These are phyloP conservation scores for Chelidonichthys spinosus DNA, from an alignment of 2,797 vertebrate species.

Conservation along the genomic window DNA sequence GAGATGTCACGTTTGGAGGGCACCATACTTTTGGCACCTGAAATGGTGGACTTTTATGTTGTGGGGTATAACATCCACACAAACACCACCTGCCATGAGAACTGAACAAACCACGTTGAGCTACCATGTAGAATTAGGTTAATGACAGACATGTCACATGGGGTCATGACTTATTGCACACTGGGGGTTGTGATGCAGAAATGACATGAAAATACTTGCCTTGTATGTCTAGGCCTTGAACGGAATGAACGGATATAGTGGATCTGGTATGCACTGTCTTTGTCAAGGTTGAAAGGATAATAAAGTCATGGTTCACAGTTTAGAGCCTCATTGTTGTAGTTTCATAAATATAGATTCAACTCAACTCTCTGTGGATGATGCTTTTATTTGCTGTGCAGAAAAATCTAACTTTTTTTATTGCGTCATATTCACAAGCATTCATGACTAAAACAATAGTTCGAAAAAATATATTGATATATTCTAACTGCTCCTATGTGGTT, in stretches of 20 bases:
- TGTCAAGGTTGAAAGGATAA: not conserved
- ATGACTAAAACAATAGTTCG: not conserved
- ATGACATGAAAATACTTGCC: not conserved
- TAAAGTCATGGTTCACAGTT: not conserved
- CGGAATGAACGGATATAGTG: not conserved
- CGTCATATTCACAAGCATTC: not conserved
- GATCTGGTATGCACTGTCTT: not conserved
- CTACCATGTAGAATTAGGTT: not conserved
- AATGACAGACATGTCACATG: not conserved
- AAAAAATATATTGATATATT: not conserved
- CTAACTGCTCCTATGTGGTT: not conserved
- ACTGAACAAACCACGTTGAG: conserved; percentile 1
- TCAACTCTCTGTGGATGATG: not conserved
- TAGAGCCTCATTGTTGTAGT: not conserved
- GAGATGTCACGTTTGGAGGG: conserved; percentile 39
- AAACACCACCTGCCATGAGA: conserved; percentile 9
- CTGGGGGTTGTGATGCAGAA: not conserved
- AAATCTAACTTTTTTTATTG: not conserved
- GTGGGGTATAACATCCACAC: not conserved
- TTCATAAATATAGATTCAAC: not conserved
- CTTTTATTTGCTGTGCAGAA: not conserved
- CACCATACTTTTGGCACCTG: not conserved
- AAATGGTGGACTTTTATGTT: conserved; percentile 16
- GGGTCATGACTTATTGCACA: not conserved
- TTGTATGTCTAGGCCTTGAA: not conserved